phyloP scores from a whole-genome alignment of 2,797 vertebrate species.

The Pangasius larnaudii region DNA sequence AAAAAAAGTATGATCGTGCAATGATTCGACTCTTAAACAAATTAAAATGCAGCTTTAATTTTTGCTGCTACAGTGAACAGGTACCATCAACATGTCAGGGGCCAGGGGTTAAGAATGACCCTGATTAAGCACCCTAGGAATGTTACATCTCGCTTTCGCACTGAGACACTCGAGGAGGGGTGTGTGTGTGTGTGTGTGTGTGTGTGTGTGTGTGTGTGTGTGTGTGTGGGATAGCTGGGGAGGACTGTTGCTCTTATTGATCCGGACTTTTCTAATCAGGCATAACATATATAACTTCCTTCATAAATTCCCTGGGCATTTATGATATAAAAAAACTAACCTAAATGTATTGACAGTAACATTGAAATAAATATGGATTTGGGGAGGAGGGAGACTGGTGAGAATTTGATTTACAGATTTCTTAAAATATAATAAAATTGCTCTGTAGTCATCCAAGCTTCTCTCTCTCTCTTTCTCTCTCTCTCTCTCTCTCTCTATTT shows the following conservation, averaged over 20 bases:
- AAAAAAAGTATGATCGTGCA: background rate
- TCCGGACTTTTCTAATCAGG: slow-evolving; percentile 80
- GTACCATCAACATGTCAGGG: background rate
- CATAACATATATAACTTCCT: slow-evolving; percentile 86
- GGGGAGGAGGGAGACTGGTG: slow-evolving; percentile 74
- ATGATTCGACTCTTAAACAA: background rate
- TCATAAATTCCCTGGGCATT: slow-evolving; percentile 83
- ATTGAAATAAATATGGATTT: slow-evolving; percentile 89
- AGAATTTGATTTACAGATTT: slow-evolving; percentile 86
- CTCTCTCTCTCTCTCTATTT: slow-evolving; percentile 63
- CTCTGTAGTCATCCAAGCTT: slow-evolving; percentile 72
- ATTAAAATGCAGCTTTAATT: background rate
- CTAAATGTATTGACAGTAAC: slow-evolving; percentile 93
- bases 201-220: slow-evolving; percentile 9
- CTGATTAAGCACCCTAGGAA: slow-evolving; percentile 44
- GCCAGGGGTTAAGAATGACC: slow-evolving; percentile 48
- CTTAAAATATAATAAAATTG: slow-evolving; percentile 84
- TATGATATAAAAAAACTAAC: slow-evolving; percentile 81
- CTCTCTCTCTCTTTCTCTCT: slow-evolving; percentile 36
- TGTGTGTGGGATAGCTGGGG: background rate
- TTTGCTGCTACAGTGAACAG: background rate
- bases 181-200: background rate
- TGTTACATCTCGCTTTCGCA: slow-evolving; percentile 57
- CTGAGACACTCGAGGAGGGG: slow-evolving; percentile 23
- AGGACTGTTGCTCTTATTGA: slow-evolving; percentile 63